Percentiles rank a stretch among this genome's conserved stretches.
phyloP scores from a whole-genome alignment of 2,888 invertebrate genomes.

The Hirtodrosophila trivittata region DNA sequence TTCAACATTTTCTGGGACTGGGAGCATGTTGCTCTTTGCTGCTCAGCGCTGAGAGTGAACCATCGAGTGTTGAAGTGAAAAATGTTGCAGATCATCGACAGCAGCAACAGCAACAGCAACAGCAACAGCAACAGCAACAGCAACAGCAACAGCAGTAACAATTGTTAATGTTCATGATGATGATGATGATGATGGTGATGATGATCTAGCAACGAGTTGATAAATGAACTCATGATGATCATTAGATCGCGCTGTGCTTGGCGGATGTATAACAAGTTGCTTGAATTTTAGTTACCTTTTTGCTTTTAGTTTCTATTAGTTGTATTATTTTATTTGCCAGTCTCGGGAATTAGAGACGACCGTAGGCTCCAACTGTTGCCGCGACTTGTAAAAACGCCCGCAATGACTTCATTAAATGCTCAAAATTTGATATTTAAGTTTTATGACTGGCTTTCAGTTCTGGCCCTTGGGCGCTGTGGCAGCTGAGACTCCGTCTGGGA shows the following conservation, averaged over 20 bases:
- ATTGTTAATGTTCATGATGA: slow-evolving; percentile 31
- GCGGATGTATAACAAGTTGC: slow-evolving; percentile 72
- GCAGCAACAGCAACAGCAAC: slow-evolving; percentile 20
- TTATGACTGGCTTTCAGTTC: slow-evolving; percentile 52
- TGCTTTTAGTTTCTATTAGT: not conserved
- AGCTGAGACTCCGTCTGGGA: slow-evolving; percentile 21
- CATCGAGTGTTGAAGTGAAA: slow-evolving; percentile 60
- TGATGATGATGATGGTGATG: slow-evolving; percentile 11
- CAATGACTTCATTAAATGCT: slow-evolving; percentile 74
- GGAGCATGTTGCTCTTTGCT: slow-evolving; percentile 49
- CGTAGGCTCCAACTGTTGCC: slow-evolving; percentile 15
- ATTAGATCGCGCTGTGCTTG: slow-evolving; percentile 41
- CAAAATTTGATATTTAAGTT: slow-evolving; percentile 75
- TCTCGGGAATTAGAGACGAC: slow-evolving; percentile 30
- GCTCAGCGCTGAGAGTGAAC: slow-evolving; percentile 44
- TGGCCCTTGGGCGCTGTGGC: slow-evolving; percentile 40
- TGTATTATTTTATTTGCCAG: slow-evolving; percentile 19
- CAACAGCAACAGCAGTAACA: slow-evolving; percentile 17
- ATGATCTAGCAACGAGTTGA: slow-evolving; percentile 32
- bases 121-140: slow-evolving; percentile 11
- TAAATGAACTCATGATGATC: slow-evolving; percentile 46
- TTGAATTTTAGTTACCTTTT: slow-evolving; percentile 17
- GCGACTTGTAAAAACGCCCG: slow-evolving; percentile 55
- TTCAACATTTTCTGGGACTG: slow-evolving; percentile 25
- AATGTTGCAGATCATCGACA: slow-evolving; percentile 70